phyloP scores from a whole-genome alignment of 2,888 invertebrate species.

The Helicoverpa assulta region DNA sequence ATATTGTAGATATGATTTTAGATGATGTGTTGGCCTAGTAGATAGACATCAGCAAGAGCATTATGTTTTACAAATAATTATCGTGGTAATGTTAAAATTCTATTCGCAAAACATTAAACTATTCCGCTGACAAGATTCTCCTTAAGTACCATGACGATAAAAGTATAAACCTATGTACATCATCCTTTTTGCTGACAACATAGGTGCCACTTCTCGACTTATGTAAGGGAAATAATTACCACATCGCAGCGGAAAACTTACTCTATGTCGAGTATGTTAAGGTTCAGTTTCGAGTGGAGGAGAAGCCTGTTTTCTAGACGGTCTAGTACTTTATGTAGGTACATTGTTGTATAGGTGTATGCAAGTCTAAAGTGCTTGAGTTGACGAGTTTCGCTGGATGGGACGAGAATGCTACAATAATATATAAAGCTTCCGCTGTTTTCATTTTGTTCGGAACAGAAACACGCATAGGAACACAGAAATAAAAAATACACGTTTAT shows the following conservation, averaged over 20 bases:
- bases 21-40: too few relatives aligned
- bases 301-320: conserved; percentile 32
- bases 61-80: too few relatives aligned
- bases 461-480: neutral
- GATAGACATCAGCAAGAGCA: too few relatives aligned
- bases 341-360: conserved; percentile 25
- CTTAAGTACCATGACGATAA: conserved; percentile 38
- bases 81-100: too few relatives aligned
- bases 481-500: neutral
- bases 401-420: conserved; percentile 29
- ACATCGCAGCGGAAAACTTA: conserved; percentile 10
- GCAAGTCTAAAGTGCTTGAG: conserved; percentile 39
- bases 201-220: conserved; percentile 48
- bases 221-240: conserved; percentile 58
- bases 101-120: neutral
- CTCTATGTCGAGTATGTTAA: neutral
- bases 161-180: conserved; percentile 18
- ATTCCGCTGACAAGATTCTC: conserved; percentile 27
- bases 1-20: too few relatives aligned
- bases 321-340: conserved; percentile 33
- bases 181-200: conserved; percentile 52
- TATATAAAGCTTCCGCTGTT: neutral
- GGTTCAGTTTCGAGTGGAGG: conserved; percentile 13
- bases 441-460: neutral
- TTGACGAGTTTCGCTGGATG: conserved; percentile 31